phyloP scores from a whole-genome alignment of 2,888 invertebrate genomes.

The Cheilosia soror region DNA sequence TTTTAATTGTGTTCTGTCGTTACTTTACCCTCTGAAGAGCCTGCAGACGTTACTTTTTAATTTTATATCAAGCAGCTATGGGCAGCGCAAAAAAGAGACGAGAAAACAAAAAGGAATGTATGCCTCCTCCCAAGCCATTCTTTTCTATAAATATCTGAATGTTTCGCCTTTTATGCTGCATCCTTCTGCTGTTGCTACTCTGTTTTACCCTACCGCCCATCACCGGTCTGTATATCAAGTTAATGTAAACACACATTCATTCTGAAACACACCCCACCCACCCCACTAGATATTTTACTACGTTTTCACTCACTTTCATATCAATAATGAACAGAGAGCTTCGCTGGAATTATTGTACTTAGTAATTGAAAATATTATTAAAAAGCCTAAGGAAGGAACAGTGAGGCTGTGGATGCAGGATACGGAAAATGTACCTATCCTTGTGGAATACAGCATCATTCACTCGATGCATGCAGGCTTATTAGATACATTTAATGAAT shows the following conservation, averaged over 20 bases:
- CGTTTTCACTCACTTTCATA: constrained; percentile 74
- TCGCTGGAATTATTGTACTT: constrained; percentile 72
- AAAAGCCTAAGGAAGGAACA: constrained; percentile 65
- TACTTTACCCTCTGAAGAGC: constrained; percentile 70
- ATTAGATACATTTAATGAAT: constrained; percentile 71
- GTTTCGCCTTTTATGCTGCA: constrained; percentile 70
- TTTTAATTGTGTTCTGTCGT: constrained; percentile 74
- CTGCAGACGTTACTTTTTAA: constrained; percentile 73
- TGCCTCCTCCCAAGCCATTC: constrained; percentile 55
- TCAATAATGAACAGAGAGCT: constrained; percentile 73
- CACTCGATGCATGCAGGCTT: constrained; percentile 40
- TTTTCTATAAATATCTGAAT: constrained; percentile 74
- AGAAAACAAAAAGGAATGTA: constrained; percentile 23
- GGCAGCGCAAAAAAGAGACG: constrained; percentile 18
- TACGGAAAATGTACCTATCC: constrained; percentile 49
- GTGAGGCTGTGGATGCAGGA: constrained; percentile 33
- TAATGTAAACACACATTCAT: constrained; percentile 69
- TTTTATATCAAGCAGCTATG: constrained; percentile 59
- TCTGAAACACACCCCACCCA: constrained; percentile 1
- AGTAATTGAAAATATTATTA: constrained; percentile 75
- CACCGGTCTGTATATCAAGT: constrained; percentile 54
- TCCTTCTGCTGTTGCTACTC: constrained; percentile 41
- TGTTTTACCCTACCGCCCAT: not conserved
- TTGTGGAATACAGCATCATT: constrained; percentile 48
- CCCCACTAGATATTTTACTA: constrained; percentile 59